Evolutionary conservation across 2,113 vertebrate species (phyloP), one percentile per base, ranked within the genome.

Genomic region (Bucco capensis): DNA sequence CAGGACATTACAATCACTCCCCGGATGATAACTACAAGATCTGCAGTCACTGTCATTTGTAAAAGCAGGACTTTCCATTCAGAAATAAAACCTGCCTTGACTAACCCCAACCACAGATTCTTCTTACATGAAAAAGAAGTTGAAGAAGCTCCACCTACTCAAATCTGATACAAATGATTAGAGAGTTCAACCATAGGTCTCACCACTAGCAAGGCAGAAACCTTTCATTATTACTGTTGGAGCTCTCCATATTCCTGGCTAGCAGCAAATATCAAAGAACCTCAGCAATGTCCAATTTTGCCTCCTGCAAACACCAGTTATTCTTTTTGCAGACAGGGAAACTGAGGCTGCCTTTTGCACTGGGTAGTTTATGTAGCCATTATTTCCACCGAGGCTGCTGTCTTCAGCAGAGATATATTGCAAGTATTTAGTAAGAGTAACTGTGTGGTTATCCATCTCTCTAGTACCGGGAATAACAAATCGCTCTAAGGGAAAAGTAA

Each of bases 291-390:
- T 9, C 58, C 12, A 40, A 1, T 53, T 46, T 69, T n/a, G 4
- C 13, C 54, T 50, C 5, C 4, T 54, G 10, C 12, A 80, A 83
- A 30, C 10, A 62, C 21, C 8, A 38, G 2, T 51, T 74, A n/a
- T 11, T 83, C 17, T 64, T 89, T 83, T 70, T 33, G 25, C n/a
- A 74, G 28, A 10, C 30, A 8, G 53, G 53, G 79, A 95, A 94
- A 90, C 69, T 86, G 92, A 94, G 88, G 73, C 57, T 75, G 9
- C 19, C 27, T 77, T 83, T 94, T 86, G 18, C 24, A 49, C 16
- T 30, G 31, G 4, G 16, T 69, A 91, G 67, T 77, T 81, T 40
- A 71, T n/a, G 11, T 74, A 83, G 19, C 28, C 8, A 9, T 1
- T 69, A 38, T 78, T 86, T 86, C 65, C 44, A 64, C 46, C 11